phyloP scores from a whole-genome alignment of 2,113 vertebrate genomes.

The Sylvilagus bachmani region DNA sequence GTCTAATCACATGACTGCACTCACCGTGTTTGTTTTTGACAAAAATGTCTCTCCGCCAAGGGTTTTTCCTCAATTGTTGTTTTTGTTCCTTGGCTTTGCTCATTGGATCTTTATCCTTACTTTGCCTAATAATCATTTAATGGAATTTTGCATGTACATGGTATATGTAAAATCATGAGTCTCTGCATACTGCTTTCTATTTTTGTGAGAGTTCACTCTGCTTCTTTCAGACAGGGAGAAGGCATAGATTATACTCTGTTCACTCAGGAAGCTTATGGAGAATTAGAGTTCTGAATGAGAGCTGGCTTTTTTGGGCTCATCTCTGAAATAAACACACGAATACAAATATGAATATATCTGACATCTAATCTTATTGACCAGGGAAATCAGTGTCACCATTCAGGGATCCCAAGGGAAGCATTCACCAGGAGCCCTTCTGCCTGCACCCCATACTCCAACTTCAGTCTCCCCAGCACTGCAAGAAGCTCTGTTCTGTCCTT shows the following conservation, averaged over 20 bases:
- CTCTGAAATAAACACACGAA: neutral
- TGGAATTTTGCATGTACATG: neutral
- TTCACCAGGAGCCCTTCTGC: neutral
- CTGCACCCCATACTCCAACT: neutral
- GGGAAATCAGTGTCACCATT: neutral
- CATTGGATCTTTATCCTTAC: neutral
- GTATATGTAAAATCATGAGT: neutral
- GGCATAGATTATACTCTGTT: neutral
- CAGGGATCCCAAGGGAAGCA: neutral
- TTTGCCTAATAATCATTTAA: neutral
- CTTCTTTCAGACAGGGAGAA: neutral
- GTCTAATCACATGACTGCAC: neutral
- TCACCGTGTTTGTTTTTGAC: conserved; percentile 5
- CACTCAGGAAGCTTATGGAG: neutral
- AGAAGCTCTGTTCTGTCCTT: neutral
- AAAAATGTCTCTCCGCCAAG: neutral
- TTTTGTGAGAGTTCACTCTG: neutral
- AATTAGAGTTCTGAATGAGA: neutral
- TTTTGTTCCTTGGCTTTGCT: neutral
- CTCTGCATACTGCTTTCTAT: neutral
- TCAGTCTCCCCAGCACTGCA: neutral
- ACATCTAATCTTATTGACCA: neutral
- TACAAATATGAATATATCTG: neutral
- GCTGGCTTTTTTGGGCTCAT: neutral
- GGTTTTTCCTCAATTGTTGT: neutral